These are phyloP conservation scores for Pocillopora meandrina DNA, from an alignment of 92 coral and sea anemone species.

Conservation along the genomic window DNA sequence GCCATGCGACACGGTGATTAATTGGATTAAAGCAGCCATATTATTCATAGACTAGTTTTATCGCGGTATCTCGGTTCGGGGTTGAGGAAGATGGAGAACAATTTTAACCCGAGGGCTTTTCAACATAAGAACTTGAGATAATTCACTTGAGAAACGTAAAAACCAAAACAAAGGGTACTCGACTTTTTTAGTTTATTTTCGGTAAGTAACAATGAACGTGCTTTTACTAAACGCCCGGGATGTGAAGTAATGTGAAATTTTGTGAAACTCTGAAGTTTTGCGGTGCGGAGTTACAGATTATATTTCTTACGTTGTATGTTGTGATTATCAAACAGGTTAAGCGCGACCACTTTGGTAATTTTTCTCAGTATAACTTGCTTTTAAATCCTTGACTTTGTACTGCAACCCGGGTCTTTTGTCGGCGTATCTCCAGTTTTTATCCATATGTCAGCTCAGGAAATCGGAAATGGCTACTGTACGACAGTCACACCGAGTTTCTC, in stretches of 20 bases:
- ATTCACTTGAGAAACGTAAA: not conserved
- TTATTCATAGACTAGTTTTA: not conserved
- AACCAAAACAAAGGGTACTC: not conserved
- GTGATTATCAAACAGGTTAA: no score
- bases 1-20: constrained; percentile 2
- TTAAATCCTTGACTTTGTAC: no score
- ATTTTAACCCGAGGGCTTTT: not conserved
- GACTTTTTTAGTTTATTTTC: not conserved
- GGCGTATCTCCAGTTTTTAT: no score
- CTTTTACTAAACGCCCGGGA: no score
- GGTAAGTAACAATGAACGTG: no score
- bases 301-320: no score
- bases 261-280: no score
- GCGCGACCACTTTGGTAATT: no score
- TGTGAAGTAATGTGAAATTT: no score
- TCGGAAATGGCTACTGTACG: not conserved
- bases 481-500: not conserved
- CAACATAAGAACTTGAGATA: not conserved
- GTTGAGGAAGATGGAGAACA: not conserved
- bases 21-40: not conserved
- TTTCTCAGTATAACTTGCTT: no score
- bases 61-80: not conserved
- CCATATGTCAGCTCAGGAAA: not conserved
- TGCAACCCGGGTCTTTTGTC: no score
- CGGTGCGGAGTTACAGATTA: no score